Base-by-base conservation (phyloP, 1,140 invertebrate species). In the Drosophila arawakana region DNA sequence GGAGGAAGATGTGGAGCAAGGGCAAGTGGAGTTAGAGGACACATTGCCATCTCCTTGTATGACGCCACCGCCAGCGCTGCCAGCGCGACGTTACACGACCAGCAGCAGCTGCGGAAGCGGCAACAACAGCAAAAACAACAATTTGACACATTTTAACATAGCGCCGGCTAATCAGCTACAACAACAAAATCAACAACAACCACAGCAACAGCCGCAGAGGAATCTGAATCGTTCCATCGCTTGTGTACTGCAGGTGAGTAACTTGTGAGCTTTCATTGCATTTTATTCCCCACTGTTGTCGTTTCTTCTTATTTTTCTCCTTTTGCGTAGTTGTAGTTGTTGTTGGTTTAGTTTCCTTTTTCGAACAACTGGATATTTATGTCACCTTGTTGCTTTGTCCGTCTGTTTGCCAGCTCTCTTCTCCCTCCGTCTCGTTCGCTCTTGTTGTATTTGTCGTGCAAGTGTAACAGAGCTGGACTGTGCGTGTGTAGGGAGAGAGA, bases 341-440 rank as follows among this genome's bases (percentile, higher is more conserved):
- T 65, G 75, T 73, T 75, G 71, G 63, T 84, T 67, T 49, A 72
- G 74, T 85, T 85, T 81, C 83, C 83, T 88, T 88, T 86, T 80
- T 50, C 61, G 70, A 73, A 75, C 76, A 88, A 83, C 79, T 82
- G 83, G 73, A 88, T 86, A 86, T 88, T 86, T 88, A 88, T 86
- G 83, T 86, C 83, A 86, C 83, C 83, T 82, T 88, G 73, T 81
- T 86, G 70, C 78, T 79, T 70, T 34, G 25, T 46, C 58, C 43
- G 18, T n/a, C 57, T 3, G 3, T 35, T 46, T 18, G 39, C 6
- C 25, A 9, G 25, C 7, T 52, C 3, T 6, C 52, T 39, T 57
- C n/a, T 15, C 15, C 15, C 9, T 8, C 10, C 30, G 30, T 47
- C 62, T 34, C 21, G 6, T 2, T 30, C 34, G 10, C 21, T 25